Base-by-base conservation (phyloP, 1,140 invertebrate genomes). In the Penaeus chinensis region DNA sequence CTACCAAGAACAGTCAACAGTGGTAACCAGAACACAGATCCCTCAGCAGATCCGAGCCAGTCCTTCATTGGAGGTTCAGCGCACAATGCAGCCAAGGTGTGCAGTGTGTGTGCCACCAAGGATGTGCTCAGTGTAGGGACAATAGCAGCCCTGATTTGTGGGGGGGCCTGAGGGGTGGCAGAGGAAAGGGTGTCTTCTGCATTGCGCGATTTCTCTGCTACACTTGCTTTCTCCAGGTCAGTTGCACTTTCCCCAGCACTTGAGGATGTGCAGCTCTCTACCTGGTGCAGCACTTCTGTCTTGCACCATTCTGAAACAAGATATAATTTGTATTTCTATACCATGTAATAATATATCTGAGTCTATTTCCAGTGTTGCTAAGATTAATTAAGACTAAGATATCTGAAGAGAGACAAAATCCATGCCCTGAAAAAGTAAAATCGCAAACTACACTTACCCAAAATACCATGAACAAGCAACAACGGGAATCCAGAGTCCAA, bases 21-120 rank as follows among this genome's bases (percentile, higher is more conserved):
- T 7, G 96, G 95, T 22, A 95, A 93, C 97, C 97, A 98, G 92
- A 98, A 98, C 13, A 94, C 93, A 32, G 95, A 95, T 2, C 96
- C 96, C 90, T 96, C 95, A 79, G 94, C 92, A 8, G 93, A 94
- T 8, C 96, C 97, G 32, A 98, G 93, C 97, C 96, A 98, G 92
- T 97, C 96, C 85, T 96, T 95, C 93, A 98, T 95, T 86, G 94
- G 93, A 13, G 95, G 94, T 90, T 97, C 96, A 18, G 95, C 94
- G 91, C 96, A 96, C 71, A 96, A 93, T 81, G 96, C 95, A 0
- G 95, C 94, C 89, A 97, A 95, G 93, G 97, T 97, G 91, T 96
- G 94, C 62, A 98, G 93, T 37, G 97, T 94, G 71, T 88, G 89
- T 18, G 85, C 89, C 27, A 89, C 89, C 8, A 89, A 27, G 16